Conservation (phyloP, 2,797 vertebrate species). For the Pseudomugil gertrudae region DNA sequence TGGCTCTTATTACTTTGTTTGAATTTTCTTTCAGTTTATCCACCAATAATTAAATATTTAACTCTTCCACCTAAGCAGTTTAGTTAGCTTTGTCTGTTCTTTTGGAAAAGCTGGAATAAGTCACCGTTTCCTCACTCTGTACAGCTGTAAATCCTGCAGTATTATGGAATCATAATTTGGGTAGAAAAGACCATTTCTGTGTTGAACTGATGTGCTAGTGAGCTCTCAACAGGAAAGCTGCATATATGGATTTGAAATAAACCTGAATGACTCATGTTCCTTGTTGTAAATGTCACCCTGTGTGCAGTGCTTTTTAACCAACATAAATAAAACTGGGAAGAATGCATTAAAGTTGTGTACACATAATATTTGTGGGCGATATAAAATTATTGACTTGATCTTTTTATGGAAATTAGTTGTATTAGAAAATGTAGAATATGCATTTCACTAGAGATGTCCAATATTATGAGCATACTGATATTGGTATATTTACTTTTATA, state of each 20-base stretch:
- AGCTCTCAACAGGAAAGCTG: not conserved
- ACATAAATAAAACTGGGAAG: no score
- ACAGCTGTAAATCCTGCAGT: not conserved
- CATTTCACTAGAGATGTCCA: no score
- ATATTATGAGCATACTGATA: no score
- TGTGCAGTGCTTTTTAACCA: not conserved
- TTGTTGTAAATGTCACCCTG: not conserved
- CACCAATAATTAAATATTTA: slow-evolving; percentile 8
- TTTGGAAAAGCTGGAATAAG: not conserved
- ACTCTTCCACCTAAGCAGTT: not conserved
- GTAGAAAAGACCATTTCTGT: not conserved
- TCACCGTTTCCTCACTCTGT: not conserved
- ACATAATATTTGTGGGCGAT: no score
- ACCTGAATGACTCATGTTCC: not conserved
- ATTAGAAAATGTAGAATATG: no score
- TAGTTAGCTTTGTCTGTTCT: not conserved
- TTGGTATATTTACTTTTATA: no score
- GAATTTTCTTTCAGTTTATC: slow-evolving; percentile 8
- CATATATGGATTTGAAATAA: no score
- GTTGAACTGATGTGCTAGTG: not conserved
- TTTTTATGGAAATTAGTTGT: no score
- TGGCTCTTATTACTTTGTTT: slow-evolving; percentile 10
- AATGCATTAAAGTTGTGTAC: no score
- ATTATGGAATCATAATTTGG: no score
- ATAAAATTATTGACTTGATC: no score